phyloP scores from a whole-genome alignment of 2,797 vertebrate genomes.

The Alca torda region DNA sequence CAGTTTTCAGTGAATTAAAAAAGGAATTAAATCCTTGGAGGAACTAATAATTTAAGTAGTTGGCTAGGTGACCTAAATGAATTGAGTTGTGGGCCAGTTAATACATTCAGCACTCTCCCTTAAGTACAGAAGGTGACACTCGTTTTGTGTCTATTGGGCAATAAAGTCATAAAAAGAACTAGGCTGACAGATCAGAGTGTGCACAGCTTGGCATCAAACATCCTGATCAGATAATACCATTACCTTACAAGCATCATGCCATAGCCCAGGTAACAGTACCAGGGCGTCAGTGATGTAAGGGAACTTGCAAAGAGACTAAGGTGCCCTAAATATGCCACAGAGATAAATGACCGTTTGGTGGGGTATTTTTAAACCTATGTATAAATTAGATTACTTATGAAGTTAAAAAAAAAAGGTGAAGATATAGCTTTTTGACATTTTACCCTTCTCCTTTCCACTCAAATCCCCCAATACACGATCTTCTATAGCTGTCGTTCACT shows the following conservation, averaged over 20 bases:
- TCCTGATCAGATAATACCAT: not conserved
- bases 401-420: not conserved
- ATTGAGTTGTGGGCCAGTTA: not conserved
- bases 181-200: not conserved
- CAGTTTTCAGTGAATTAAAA: not conserved
- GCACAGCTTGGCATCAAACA: not conserved
- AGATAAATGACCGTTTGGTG: not conserved
- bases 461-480: not conserved
- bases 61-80: not conserved
- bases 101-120: not conserved
- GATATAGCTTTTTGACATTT: not conserved
- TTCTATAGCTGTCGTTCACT: not conserved
- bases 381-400: not conserved
- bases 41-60: not conserved
- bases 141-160: not conserved
- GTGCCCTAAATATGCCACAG: not conserved
- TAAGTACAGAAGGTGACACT: not conserved
- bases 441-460: not conserved
- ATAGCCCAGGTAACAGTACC: not conserved
- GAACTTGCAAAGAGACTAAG: not conserved
- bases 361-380: not conserved
- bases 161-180: not conserved
- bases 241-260: fast-evolving
- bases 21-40: not conserved
- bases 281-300: not conserved